Percentiles rank a stretch among this genome's conserved stretches.
Conservation (phyloP, 1,140 invertebrate genomes). For the Orussus abietinus region DNA sequence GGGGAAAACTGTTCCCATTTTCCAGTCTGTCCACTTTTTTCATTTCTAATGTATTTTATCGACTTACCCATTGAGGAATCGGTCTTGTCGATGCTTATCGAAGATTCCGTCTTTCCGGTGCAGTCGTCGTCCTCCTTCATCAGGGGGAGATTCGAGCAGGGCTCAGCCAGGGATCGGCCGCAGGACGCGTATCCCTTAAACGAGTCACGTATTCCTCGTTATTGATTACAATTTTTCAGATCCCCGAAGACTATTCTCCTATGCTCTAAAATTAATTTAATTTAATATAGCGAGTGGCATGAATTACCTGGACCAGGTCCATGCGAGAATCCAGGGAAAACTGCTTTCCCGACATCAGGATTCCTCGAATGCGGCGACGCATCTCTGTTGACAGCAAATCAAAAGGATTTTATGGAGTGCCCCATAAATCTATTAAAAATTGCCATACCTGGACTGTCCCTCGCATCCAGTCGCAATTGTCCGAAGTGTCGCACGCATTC, state of each 20-base stretch:
- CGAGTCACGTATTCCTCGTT: not conserved
- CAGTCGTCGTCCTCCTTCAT: slow-evolving; percentile 57
- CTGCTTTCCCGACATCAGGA: slow-evolving; percentile 83
- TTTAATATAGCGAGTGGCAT: not conserved
- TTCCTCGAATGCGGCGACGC: slow-evolving; percentile 77
- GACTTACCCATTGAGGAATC: slow-evolving; percentile 34
- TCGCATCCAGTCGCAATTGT: slow-evolving; percentile 62
- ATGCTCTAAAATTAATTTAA: not conserved
- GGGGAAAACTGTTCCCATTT: slow-evolving; percentile 8
- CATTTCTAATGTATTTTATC: not conserved
- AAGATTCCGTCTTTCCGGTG: slow-evolving; percentile 30
- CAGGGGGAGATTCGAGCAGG: slow-evolving; percentile 50
- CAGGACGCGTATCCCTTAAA: slow-evolving; percentile 42
- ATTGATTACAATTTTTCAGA: not conserved
- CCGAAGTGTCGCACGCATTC: slow-evolving; percentile 74
- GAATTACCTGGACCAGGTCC: slow-evolving; percentile 74
- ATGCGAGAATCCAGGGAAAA: slow-evolving; percentile 88
- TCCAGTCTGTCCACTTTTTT: slow-evolving; percentile 1
- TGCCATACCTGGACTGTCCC: slow-evolving; percentile 72
- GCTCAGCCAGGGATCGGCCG: slow-evolving; percentile 41
- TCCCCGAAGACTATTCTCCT: not conserved
- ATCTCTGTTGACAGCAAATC: too few species aligned
- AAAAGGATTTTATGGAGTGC: slow-evolving; percentile 20
- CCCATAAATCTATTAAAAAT: slow-evolving; percentile 1
- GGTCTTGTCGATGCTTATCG: slow-evolving; percentile 33